These are phyloP conservation scores for Cetoscarus ocellatus DNA, from an alignment of 2,797 vertebrate genomes.

Conservation along the genomic window DNA sequence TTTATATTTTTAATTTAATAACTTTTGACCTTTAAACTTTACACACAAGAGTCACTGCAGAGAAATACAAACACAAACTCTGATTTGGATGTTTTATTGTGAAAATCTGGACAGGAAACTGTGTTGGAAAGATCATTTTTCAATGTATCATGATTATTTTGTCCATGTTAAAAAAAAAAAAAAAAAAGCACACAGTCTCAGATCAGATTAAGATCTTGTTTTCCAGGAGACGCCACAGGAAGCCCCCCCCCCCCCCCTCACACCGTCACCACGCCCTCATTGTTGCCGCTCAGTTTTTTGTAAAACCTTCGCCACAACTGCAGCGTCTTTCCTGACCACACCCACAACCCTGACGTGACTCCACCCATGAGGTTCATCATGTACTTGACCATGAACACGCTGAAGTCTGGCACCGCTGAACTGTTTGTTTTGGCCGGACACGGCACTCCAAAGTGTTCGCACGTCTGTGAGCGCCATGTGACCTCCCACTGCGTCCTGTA, in stretches of 20 bases:
- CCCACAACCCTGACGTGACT: slow-evolving; percentile 99
- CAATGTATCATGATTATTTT: too few species aligned
- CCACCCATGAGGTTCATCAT: slow-evolving; percentile 99
- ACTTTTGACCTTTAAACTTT: too few species aligned
- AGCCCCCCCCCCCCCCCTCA: slow-evolving; percentile 68
- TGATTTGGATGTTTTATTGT: too few species aligned
- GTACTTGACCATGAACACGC: slow-evolving; percentile 99
- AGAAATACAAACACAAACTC: too few species aligned
- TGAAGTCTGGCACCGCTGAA: slow-evolving; percentile 96
- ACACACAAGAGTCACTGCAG: too few species aligned
- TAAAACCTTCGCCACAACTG: slow-evolving; percentile 98
- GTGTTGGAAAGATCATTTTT: too few species aligned
- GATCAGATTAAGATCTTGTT: too few species aligned
- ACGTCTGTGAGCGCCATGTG: slow-evolving; percentile 96
- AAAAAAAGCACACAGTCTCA: too few species aligned
- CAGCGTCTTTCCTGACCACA: slow-evolving; percentile 98
- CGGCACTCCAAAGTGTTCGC: slow-evolving; percentile 93
- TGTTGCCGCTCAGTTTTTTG: slow-evolving; percentile 93
- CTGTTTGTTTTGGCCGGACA: slow-evolving; percentile 88
- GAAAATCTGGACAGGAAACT: too few species aligned
- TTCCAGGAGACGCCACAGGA: too few species aligned
- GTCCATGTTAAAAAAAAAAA: too few species aligned
- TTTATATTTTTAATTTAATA: too few species aligned
- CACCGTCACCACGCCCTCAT: slow-evolving; percentile 97
- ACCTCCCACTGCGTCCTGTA: slow-evolving; percentile 97